Evolutionary conservation across 2,113 vertebrate genomes (phyloP), one percentile per base, ranked within the genome.

Genomic region (Dromiciops gliroides): DNA sequence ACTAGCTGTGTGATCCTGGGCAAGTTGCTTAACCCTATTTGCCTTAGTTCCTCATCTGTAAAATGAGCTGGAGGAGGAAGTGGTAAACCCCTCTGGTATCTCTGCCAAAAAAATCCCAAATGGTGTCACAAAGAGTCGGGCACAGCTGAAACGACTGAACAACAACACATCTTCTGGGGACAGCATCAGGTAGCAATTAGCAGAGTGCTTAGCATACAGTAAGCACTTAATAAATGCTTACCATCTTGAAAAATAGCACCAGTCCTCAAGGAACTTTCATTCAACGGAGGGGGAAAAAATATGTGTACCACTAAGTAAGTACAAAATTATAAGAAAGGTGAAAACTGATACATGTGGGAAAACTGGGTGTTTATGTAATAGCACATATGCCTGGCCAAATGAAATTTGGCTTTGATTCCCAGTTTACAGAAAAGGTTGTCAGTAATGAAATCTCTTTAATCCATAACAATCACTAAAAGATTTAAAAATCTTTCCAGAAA

Each of bases 331-430:
- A 92, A 53, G 50, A 50, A 94, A 97, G 53, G 53, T 67, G 31
- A 96, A 97, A 96, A 89, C 31, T 90, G 53, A 24, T 75, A 92
- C 91, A 67, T 91, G 94, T 50, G 89, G 50, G 37, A 89, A 93
- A 50, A 50, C 22, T 52, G 4, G 23, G 50, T 4, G 89, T 89
- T 47, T 90, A 50, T 1, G 3, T 75, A 88, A 50, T 44, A 92
- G 48, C 48, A 75, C 22, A 28, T 28, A 7, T 90, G 56, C 23
- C 22, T 75, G 28, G 3, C 75, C 50, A n/a, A 94, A 90, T 48
- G 23, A 96, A 91, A 67, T 89, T 22, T 51, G 48, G 16, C 5
- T 31, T 95, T 23, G 90, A 10, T 37, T 91, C 91, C 23, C 75
- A 88, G 16, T 28, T 91, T 51, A 92, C 52, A 56, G 93, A 28